Evolutionary conservation across 2,797 vertebrate genomes (phyloP).

Genomic region (Platalea minor): DNA sequence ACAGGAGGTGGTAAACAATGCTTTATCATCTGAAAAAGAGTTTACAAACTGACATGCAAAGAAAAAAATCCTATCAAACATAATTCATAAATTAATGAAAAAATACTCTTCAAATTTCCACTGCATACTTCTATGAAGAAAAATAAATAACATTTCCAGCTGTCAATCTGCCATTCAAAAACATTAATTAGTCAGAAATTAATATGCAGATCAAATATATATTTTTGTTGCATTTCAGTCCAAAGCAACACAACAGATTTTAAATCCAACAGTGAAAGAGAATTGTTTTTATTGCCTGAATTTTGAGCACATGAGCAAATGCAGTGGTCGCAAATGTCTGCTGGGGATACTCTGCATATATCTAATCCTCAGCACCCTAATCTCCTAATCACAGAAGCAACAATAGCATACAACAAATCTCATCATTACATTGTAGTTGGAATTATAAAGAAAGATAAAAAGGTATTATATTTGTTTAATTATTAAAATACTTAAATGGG

Average conservation of each 20-base stretch:
- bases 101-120: not conserved
- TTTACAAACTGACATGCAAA: not conserved
- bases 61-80: not conserved
- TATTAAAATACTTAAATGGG: not conserved
- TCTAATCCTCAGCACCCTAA: not conserved
- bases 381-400: not conserved
- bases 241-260: not conserved
- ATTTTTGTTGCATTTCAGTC: not conserved
- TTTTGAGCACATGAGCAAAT: not conserved
- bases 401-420: not conserved
- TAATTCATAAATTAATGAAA: not conserved
- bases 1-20: not conserved
- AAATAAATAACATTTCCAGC: not conserved
- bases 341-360: not conserved
- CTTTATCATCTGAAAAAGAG: not conserved
- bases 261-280: not conserved
- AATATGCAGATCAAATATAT: not conserved
- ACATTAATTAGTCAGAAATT: not conserved
- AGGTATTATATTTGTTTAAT: not conserved
- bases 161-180: not conserved
- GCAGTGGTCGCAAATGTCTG: not conserved
- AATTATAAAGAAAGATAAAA: not conserved
- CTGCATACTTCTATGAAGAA: not conserved
- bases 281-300: not conserved
- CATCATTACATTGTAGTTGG: not conserved